phyloP scores from a whole-genome alignment of 1,140 invertebrate species.

The Listronotus oregonensis region DNA sequence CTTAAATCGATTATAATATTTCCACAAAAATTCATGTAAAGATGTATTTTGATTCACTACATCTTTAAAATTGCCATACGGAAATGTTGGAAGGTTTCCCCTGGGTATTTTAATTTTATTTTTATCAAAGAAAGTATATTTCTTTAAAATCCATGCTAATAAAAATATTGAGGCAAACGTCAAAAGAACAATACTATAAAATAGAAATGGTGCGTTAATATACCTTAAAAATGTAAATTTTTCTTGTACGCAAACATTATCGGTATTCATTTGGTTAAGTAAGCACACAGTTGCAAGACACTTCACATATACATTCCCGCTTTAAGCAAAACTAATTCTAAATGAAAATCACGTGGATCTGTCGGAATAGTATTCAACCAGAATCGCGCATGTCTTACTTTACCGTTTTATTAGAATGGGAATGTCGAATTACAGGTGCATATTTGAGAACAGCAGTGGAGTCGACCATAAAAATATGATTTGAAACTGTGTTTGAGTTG shows the following conservation, averaged over 20 bases:
- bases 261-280: constrained; percentile 3
- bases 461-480: no score
- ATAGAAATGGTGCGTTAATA: constrained; percentile 30
- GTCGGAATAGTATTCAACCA: no score
- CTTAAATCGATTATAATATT: constrained; percentile 42
- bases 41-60: constrained; percentile 36
- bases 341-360: no score
- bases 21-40: constrained; percentile 40
- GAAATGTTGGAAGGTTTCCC: constrained; percentile 24
- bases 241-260: constrained; percentile 19
- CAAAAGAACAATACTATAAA: constrained; percentile 37
- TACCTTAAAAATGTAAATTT: constrained; percentile 23
- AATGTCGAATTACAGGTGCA: no score
- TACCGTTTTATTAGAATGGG: no score
- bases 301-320: no score
- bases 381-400: no score
- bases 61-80: constrained; percentile 39
- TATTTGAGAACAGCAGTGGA: no score
- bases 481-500: no score
- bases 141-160: constrained; percentile 34
- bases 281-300: no score
- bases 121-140: constrained; percentile 42
- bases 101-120: constrained; percentile 14
- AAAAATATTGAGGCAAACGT: constrained; percentile 35
- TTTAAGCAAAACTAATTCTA: no score